Conservation (phyloP, 2,888 invertebrate species). For the Orthonevra nobilis region DNA sequence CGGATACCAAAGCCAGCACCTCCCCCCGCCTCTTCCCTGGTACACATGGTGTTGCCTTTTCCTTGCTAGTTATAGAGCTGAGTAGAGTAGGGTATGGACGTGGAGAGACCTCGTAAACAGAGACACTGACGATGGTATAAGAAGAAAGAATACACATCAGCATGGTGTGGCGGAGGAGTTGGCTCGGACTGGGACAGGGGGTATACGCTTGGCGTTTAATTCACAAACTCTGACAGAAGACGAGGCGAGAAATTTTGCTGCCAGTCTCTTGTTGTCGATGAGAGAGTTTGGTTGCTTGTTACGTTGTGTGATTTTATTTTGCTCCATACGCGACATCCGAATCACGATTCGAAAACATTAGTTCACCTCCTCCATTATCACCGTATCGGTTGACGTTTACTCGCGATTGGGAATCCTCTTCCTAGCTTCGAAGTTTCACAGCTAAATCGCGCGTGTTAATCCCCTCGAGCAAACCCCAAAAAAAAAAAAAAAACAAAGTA, state of each 20-base stretch:
- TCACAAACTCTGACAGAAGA: conserved; percentile 59
- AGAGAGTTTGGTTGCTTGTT: conserved; percentile 55
- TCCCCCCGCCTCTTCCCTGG: conserved; percentile 1
- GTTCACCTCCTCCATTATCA: neutral
- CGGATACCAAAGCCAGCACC: conserved; percentile 13
- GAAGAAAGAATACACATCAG: conserved; percentile 47
- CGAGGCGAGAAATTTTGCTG: conserved; percentile 49
- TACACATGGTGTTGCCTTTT: neutral
- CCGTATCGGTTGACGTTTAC: neutral
- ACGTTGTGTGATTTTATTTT: conserved; percentile 23
- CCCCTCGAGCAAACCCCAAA: neutral
- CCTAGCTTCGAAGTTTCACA: neutral
- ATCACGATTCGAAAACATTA: neutral
- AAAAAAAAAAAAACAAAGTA: conserved; percentile 11
- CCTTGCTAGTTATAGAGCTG: conserved; percentile 35
- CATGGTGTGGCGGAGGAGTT: conserved; percentile 11
- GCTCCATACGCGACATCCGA: neutral
- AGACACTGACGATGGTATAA: conserved; percentile 48
- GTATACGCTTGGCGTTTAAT: conserved; percentile 46
- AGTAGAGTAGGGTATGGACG: conserved; percentile 51
- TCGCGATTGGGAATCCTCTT: conserved; percentile 1
- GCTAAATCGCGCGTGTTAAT: conserved; percentile 5
- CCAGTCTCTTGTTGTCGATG: conserved; percentile 62
- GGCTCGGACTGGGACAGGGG: conserved; percentile 26
- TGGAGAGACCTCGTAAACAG: conserved; percentile 50